phyloP scores from a whole-genome alignment of 1,140 invertebrate genomes.

The Aphelenchoides besseyi region DNA sequence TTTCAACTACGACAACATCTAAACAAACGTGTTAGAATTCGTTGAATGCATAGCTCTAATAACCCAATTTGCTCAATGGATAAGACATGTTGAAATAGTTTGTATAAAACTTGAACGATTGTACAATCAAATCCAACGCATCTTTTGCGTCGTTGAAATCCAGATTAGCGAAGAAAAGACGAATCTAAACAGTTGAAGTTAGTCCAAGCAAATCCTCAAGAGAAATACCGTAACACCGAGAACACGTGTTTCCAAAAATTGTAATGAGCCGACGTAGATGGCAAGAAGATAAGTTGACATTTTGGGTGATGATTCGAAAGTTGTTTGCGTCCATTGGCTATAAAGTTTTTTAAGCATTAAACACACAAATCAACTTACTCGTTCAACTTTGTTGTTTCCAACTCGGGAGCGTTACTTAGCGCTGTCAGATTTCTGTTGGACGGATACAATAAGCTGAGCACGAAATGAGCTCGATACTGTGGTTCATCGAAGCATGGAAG shows the following conservation, averaged over 20 bases:
- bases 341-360: too few relatives aligned
- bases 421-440: slow-evolving; percentile 3
- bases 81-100: slow-evolving; percentile 18
- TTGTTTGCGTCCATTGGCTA: slow-evolving; percentile 20
- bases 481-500: slow-evolving; percentile 57
- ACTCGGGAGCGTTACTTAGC: slow-evolving; percentile 2
- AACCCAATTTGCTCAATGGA: slow-evolving; percentile 20
- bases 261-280: slow-evolving; percentile 1
- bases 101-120: slow-evolving; percentile 1
- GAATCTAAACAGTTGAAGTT: neutral
- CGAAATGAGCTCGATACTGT: slow-evolving; percentile 40
- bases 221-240: slow-evolving; percentile 3
- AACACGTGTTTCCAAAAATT: neutral
- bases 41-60: neutral
- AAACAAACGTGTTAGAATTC: neutral
- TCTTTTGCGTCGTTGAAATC: neutral
- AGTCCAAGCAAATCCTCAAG: neutral
- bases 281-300: slow-evolving; percentile 24
- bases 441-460: slow-evolving; percentile 28
- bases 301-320: slow-evolving; percentile 7
- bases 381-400: slow-evolving; percentile 9
- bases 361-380: neutral
- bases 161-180: neutral
- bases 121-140: slow-evolving; percentile 4
- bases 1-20: slow-evolving; percentile 17